phyloP scores from a whole-genome alignment of 1,140 invertebrate genomes.

The Globodera ellingtonae region DNA sequence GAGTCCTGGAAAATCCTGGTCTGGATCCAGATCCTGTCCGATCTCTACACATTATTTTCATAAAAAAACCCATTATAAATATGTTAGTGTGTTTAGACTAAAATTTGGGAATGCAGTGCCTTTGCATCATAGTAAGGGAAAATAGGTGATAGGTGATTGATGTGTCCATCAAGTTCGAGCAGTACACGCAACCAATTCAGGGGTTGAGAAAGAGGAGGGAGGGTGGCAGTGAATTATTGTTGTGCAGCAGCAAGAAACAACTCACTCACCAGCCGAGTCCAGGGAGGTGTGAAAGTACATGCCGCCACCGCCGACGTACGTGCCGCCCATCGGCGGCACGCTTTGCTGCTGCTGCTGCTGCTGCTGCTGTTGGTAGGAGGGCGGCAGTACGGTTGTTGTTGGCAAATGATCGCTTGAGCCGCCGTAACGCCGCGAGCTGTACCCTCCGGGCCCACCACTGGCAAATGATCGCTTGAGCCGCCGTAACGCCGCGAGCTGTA shows the following conservation, averaged over 20 bases:
- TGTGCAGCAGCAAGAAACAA: neutral
- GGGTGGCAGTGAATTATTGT: neutral
- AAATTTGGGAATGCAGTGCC: too few relatives aligned
- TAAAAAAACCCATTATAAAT: too few relatives aligned
- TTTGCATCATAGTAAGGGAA: too few relatives aligned
- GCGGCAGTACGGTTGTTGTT: slow-evolving; percentile 1
- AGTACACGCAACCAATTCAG: neutral
- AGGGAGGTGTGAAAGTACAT: neutral
- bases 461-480: neutral
- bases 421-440: slow-evolving; percentile 19
- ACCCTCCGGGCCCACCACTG: too few relatives aligned
- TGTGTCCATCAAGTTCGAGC: neutral
- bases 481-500: neutral
- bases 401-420: slow-evolving; percentile 23
- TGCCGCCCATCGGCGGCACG: neutral
- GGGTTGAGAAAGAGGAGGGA: too few relatives aligned
- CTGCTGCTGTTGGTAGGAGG: slow-evolving; percentile 26
- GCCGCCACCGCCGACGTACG: too few relatives aligned
- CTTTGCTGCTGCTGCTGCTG: neutral
- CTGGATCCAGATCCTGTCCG: too few relatives aligned
- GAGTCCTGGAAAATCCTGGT: too few relatives aligned
- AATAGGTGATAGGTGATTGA: too few relatives aligned
- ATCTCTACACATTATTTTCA: too few relatives aligned
- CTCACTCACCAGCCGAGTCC: neutral
- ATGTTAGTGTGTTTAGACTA: too few relatives aligned